phyloP scores from a whole-genome alignment of 2,797 vertebrate species.

The Chelidonichthys spinosus region DNA sequence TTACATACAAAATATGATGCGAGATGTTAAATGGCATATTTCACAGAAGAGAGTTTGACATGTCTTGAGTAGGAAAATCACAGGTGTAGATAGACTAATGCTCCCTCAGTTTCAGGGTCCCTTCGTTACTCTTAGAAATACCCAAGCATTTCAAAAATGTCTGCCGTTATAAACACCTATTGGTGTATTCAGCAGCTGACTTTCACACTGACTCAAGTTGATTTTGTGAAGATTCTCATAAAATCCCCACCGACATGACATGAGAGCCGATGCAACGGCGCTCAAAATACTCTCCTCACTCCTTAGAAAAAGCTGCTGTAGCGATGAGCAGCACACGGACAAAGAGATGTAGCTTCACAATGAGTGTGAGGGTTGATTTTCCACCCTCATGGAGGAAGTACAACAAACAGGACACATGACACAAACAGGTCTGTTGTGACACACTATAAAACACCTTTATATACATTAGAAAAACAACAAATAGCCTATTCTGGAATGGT shows the following conservation, averaged over 20 bases:
- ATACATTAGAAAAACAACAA: slow-evolving; percentile 75
- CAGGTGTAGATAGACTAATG: not conserved
- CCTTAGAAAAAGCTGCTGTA: not conserved
- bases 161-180: not conserved
- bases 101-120: not conserved
- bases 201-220: not conserved
- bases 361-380: not conserved
- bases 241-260: not conserved
- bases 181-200: not conserved
- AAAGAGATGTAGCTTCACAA: slow-evolving; percentile 1
- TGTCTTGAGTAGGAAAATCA: not conserved
- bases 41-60: not conserved
- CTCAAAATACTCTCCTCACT: not conserved
- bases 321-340: not conserved
- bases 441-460: slow-evolving; percentile 80
- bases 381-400: not conserved
- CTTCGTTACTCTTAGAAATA: accelerated
- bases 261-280: not conserved
- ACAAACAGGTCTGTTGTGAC: slow-evolving; percentile 34
- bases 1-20: not conserved
- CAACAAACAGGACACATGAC: slow-evolving; percentile 16
- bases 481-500: slow-evolving; percentile 72
- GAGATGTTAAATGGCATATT: not conserved
- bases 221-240: slow-evolving; percentile 1
- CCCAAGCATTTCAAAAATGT: not conserved